Conservation (phyloP, 1,140 invertebrate genomes). For the Drosophila kohkoa region DNA sequence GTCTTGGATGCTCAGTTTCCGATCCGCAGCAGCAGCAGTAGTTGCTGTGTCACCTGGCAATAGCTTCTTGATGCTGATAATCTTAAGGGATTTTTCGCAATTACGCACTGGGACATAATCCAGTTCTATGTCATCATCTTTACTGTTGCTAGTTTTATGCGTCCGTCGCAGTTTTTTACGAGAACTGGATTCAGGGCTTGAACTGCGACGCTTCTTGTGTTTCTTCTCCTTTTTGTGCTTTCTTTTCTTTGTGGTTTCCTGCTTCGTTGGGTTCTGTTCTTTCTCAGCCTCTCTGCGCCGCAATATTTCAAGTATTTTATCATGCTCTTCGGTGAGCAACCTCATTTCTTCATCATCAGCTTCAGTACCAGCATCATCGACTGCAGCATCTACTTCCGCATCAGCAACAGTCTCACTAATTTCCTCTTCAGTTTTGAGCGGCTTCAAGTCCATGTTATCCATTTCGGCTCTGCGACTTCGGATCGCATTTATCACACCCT, state of each 20-base stretch:
- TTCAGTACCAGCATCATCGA: too few relatives aligned
- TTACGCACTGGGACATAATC: constrained; percentile 20
- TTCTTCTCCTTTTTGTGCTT: constrained; percentile 56
- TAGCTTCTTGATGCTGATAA: constrained; percentile 29
- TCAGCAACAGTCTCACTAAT: neutral
- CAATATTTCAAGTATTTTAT: neutral
- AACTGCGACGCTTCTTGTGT: constrained; percentile 8
- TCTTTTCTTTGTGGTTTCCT: constrained; percentile 22
- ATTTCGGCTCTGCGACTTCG: neutral
- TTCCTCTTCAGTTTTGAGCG: neutral
- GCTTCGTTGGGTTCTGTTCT: neutral
- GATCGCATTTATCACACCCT: neutral
- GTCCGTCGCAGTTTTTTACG: neutral
- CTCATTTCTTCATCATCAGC: neutral
- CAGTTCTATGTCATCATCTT: constrained; percentile 1
- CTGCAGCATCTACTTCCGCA: neutral
- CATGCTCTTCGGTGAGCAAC: neutral
- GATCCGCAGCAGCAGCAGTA: neutral
- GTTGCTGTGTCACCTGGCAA: neutral
- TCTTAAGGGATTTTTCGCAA: constrained; percentile 11
- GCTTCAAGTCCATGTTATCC: constrained; percentile 20
- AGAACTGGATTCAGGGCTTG: neutral
- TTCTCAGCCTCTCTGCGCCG: constrained; percentile 21
- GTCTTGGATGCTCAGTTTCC: constrained; percentile 7
- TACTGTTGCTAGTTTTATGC: neutral